These are phyloP conservation scores for Irena cyanogastra DNA, from an alignment of 2,113 vertebrate genomes.

Conservation along the genomic window DNA sequence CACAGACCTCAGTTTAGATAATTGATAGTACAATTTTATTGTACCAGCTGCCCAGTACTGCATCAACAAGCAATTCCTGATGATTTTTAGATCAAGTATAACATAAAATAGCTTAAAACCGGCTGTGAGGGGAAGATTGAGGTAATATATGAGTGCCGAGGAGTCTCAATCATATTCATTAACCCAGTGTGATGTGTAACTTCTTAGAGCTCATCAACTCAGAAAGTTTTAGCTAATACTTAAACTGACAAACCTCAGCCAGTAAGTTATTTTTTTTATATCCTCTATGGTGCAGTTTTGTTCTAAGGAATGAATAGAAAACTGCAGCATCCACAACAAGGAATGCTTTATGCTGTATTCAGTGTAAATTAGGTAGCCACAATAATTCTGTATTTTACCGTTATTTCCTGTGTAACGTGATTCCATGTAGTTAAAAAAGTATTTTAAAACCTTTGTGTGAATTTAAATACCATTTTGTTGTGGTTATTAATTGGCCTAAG, in stretches of 20 bases:
- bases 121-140: not conserved
- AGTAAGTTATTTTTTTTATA: not conserved
- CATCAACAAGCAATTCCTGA: not conserved
- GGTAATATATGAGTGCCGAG: not conserved
- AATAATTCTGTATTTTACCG: not conserved
- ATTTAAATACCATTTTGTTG: not conserved
- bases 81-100: not conserved
- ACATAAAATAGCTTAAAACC: not conserved
- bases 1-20: not conserved
- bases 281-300: not conserved
- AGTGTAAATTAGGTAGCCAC: not conserved
- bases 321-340: not conserved
- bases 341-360: not conserved
- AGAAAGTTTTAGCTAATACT: not conserved
- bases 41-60: not conserved
- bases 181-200: not conserved
- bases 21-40: not conserved
- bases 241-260: not conserved
- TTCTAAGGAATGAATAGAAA: not conserved
- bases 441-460: not conserved
- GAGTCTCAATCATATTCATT: not conserved
- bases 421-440: not conserved
- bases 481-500: not conserved
- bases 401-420: rapidly evolving
- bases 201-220: not conserved